A percentile compares a stretch with the other conserved stretches of the same genome.
phyloP scores from a whole-genome alignment of 2,888 invertebrate genomes.

The Melieria omissa region DNA sequence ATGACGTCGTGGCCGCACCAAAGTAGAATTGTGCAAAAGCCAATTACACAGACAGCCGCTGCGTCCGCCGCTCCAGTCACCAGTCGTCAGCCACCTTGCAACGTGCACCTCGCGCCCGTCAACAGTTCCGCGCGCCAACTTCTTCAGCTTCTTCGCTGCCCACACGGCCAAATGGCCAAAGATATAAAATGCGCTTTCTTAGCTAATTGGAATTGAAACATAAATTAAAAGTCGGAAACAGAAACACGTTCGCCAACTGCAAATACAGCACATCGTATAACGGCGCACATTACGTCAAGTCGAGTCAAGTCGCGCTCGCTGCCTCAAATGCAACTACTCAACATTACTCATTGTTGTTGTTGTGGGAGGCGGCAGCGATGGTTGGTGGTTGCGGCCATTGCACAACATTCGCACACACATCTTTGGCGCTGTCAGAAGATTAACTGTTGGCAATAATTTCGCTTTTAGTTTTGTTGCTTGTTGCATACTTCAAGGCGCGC shows the following conservation, averaged over 20 bases:
- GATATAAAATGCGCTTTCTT: slow-evolving; percentile 45
- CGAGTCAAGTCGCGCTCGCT: slow-evolving; percentile 3
- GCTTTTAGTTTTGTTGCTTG: slow-evolving; percentile 29
- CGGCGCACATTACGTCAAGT: neutral
- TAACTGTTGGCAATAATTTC: slow-evolving; percentile 64
- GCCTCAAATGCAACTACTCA: slow-evolving; percentile 5
- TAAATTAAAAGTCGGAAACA: slow-evolving; percentile 65
- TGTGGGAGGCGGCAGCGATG: neutral
- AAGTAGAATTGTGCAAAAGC: slow-evolving; percentile 33
- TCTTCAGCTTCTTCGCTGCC: too few species aligned
- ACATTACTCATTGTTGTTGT: neutral
- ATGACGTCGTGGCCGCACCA: slow-evolving; percentile 33
- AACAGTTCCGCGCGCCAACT: too few species aligned
- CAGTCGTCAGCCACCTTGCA: neutral
- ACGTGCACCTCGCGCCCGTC: neutral
- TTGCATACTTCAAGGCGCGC: slow-evolving; percentile 31
- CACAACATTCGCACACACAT: slow-evolving; percentile 17
- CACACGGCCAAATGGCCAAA: slow-evolving; percentile 26
- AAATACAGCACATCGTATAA: slow-evolving; percentile 6
- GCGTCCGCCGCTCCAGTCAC: neutral
- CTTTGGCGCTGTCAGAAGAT: slow-evolving; percentile 56
- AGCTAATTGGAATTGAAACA: slow-evolving; percentile 67
- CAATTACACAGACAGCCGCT: slow-evolving; percentile 31
- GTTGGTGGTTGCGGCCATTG: slow-evolving; percentile 24
- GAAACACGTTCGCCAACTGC: slow-evolving; percentile 42